Conservation (phyloP, 1,140 invertebrate genomes). For the Drepana arcuata region DNA sequence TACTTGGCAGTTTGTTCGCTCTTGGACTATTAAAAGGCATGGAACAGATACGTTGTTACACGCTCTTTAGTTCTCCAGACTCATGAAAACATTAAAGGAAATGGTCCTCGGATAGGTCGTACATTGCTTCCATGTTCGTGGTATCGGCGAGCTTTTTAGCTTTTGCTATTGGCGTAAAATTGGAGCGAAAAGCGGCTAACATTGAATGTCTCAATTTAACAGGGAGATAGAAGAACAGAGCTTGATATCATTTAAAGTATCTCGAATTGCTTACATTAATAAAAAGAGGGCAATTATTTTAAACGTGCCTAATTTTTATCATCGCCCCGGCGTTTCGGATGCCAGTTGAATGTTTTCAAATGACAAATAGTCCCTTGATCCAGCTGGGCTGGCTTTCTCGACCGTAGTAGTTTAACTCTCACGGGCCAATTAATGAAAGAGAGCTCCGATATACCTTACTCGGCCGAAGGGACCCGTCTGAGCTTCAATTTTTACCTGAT, state of each 20-base stretch:
- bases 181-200: conserved; percentile 53
- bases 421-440: conserved; percentile 49
- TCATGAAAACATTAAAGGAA: conserved; percentile 66
- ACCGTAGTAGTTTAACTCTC: conserved; percentile 28
- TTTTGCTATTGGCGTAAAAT: conserved; percentile 55
- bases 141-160: conserved; percentile 50
- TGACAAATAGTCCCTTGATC: conserved; percentile 34
- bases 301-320: conserved; percentile 39
- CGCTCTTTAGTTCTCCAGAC: conserved; percentile 58
- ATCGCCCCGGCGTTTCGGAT: conserved; percentile 18
- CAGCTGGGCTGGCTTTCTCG: conserved; percentile 26
- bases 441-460: conserved; percentile 33
- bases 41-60: conserved; percentile 61
- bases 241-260: conserved; percentile 44
- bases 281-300: conserved; percentile 41
- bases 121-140: conserved; percentile 52
- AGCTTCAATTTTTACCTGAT: conserved; percentile 64
- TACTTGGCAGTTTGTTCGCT: conserved; percentile 58
- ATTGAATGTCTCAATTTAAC: conserved; percentile 62
- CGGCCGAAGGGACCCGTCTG: conserved; percentile 42
- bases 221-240: conserved; percentile 24
- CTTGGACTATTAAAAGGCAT: conserved; percentile 59
- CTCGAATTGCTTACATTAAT: conserved; percentile 23
- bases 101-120: conserved; percentile 44
- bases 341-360: conserved; percentile 29